A percentile compares a stretch with the other conserved stretches of the same genome.
Evolutionary conservation across 2,113 vertebrate genomes (phyloP).

Genomic region (Prionailurus viverrinus): DNA sequence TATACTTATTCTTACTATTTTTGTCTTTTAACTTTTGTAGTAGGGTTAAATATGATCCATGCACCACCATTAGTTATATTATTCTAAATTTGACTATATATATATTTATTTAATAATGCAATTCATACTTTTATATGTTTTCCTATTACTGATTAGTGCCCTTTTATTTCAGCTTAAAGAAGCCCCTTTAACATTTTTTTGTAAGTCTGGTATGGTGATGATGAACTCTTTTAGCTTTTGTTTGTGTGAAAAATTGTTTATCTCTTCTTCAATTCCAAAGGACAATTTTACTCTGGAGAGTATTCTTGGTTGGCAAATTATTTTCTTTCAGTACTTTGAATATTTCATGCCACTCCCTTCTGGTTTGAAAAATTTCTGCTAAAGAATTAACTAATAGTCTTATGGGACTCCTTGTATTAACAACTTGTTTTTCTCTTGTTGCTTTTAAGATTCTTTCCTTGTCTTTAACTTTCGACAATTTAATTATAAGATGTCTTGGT

Average conservation of each 20-base stretch:
- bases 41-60: neutral
- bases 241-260: neutral
- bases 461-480: neutral
- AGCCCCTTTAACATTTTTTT: neutral
- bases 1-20: neutral
- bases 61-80: neutral
- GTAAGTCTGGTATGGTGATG: neutral
- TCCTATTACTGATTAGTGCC: neutral
- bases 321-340: neutral
- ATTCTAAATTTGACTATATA: neutral
- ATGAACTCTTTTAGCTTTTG: no score
- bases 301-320: neutral
- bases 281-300: neutral
- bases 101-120: neutral
- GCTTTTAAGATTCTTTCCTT: neutral
- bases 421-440: neutral
- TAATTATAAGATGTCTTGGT: neutral
- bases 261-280: neutral
- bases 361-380: neutral
- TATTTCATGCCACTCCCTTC: neutral
- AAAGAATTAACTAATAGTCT: neutral
- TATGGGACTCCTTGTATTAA: neutral
- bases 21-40: neutral
- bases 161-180: neutral
- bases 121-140: neutral